Base-by-base conservation (phyloP, 2,113 vertebrate genomes). In the Penelope pileata region DNA sequence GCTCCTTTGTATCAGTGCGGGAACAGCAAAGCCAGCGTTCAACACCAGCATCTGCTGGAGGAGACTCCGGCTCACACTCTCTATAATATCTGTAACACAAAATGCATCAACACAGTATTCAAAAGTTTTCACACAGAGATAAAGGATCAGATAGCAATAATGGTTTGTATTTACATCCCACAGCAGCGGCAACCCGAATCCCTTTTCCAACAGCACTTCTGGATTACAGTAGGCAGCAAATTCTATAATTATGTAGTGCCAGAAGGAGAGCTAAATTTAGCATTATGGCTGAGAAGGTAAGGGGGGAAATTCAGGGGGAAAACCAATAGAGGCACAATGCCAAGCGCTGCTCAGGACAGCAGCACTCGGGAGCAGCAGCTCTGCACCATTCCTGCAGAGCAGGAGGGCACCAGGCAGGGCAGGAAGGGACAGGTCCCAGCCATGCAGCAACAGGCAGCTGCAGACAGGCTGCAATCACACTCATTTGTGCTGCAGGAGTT, bases 201-300 rank as follows among this genome's bases (percentile, higher is more conserved):
- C 48, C 38, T 62, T 51, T 79, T 56, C 87, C 78, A 64, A 13
- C 60, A 78, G 84, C 77, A 43, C 78, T 63, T 17, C 43, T 50
- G 91, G 60, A 15, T 42, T 36, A 14, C 82, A 22, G 4, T 59
- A 76, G 30, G 87, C 84, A 94, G 94, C 60, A 84, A 92, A 89
- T 16, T 22, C 87, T 67, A 15, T 32, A 16, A 81, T 78, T 50
- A 3, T 4, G 34, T 17, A 24, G 74, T 60, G 84, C 90, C 89
- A 94, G 89, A 77, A 81, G 88, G 73, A 43, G 62, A 62, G 77
- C 38, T 89, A 70, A 89, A 86, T 87, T 86, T 56, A 92, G 77
- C 58, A 4, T 42, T 17, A 14, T 0, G 40, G 93, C 60, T 63
- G 87, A 84, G 82, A 72, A 91, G 87, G 87, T 34, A 50, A 30